Conservation (phyloP, 2,113 vertebrate species). For the Egretta garzetta region DNA sequence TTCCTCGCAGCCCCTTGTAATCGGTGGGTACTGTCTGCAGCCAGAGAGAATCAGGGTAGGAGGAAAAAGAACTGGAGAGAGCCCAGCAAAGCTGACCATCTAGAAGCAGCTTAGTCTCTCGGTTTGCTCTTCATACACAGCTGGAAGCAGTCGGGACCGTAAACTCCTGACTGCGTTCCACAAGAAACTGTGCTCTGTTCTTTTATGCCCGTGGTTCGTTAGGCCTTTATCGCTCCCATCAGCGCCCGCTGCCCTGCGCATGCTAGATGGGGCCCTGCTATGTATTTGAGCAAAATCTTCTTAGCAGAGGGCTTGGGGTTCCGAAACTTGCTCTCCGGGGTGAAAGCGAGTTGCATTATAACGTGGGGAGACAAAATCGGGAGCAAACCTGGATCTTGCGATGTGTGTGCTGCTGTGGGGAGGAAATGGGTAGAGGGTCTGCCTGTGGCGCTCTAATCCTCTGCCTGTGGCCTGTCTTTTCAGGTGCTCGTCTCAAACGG, state of each 20-base stretch:
- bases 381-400: not conserved
- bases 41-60: not conserved
- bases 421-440: fast-evolving
- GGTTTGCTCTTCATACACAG: not conserved
- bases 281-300: fast-evolving
- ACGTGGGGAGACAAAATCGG: not conserved
- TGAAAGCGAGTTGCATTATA: not conserved
- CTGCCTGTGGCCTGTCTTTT: not conserved
- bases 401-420: not conserved
- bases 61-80: not conserved
- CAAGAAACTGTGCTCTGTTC: not conserved
- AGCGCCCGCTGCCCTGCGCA: fast-evolving
- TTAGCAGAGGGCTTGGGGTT: not conserved
- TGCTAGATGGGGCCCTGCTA: not conserved
- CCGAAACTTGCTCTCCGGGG: not conserved
- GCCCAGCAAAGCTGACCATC: not conserved
- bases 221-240: not conserved
- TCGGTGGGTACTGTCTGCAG: not conserved
- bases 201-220: not conserved
- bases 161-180: not conserved
- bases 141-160: not conserved
- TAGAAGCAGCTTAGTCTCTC: not conserved
- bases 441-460: not conserved
- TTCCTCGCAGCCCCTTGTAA: not conserved
- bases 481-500: slow-evolving; percentile 89